Evolutionary conservation across 2,888 invertebrate species (phyloP).

Genomic region (Apodemia mormo): DNA sequence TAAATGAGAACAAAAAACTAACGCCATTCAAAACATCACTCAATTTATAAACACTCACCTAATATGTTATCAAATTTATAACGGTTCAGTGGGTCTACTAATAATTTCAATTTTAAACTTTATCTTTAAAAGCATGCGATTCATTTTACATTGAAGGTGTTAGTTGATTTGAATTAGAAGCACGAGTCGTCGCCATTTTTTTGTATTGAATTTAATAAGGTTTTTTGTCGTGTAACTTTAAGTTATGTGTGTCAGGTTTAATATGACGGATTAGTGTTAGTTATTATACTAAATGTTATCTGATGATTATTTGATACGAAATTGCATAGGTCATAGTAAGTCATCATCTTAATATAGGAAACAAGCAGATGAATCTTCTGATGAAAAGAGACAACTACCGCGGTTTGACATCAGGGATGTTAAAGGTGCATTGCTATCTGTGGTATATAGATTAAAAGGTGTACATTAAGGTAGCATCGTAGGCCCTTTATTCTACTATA

Average conservation of each 20-base stretch:
- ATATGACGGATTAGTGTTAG: conserved; percentile 31
- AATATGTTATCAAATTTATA: conserved; percentile 38
- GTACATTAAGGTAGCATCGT: too few species aligned
- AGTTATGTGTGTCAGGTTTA: conserved; percentile 34
- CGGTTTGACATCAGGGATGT: too few species aligned
- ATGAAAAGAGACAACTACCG: too few species aligned
- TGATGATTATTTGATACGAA: too few species aligned
- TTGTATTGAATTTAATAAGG: conserved; percentile 30
- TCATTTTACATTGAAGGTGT: conserved; percentile 22
- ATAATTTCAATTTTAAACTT: not conserved
- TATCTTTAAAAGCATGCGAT: not conserved
- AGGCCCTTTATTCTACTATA: too few species aligned
- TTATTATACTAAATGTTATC: not conserved
- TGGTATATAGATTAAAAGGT: too few species aligned
- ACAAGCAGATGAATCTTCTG: too few species aligned
- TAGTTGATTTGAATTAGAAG: conserved; percentile 27
- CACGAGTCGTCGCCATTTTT: conserved; percentile 33
- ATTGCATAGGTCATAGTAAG: too few species aligned
- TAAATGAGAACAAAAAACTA: conserved; percentile 26
- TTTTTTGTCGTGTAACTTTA: conserved; percentile 28
- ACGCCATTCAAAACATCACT: conserved; percentile 27
- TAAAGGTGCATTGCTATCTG: too few species aligned
- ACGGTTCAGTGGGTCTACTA: conserved; percentile 31
- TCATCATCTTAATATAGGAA: too few species aligned
- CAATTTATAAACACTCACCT: conserved; percentile 40